Evolutionary conservation across 2,888 invertebrate genomes (phyloP), one percentile per base, ranked within the genome.

Genomic region (Dichetophora obliterata): DNA sequence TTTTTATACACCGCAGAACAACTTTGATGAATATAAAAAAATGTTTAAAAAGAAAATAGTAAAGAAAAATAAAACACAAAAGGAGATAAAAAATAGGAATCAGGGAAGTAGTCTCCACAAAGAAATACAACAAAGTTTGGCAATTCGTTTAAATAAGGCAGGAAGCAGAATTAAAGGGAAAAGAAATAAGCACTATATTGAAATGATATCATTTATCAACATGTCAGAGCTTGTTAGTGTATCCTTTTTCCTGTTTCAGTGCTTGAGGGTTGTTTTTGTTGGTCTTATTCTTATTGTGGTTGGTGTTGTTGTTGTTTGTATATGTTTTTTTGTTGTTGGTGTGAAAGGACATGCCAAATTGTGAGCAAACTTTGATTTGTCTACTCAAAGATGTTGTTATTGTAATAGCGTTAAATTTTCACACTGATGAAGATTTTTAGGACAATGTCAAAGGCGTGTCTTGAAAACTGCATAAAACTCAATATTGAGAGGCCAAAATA

Each of bases 131-230:
- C 59, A 59, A 59, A 59, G 59, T 59, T 59, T 59, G 27, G 59
- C 59, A 59, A 59, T 59, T 59, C 59, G 59, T 59, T 27, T 43
- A 43, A 43, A 43, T 43, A 43, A 43, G 43, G 6, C 8, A n/a
- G 27, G 16, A 22, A 27, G 27, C 1, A 19, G 27, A 59, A 59
- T 19, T 2, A 27, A 16, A 5, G 2, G 5, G 16, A 8, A 59
- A 14, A 59, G 31, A 27, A 59, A 59, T 27, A 22, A 59, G 24
- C 27, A 27, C 34, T 65, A 22, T n/a, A 43, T 43, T 43, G 37
- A 66, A 66, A 66, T 37, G 66, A 66, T 43, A 66, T 66, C 66
- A 66, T 66, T 66, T 37, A 37, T 66, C 66, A 66, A 66, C 66
- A 66, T 37, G 66, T 43, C 66, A 66, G 24, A n/a, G 66, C 66